Conservation (phyloP, 2,113 vertebrate species). For the Salminus brasiliensis region DNA sequence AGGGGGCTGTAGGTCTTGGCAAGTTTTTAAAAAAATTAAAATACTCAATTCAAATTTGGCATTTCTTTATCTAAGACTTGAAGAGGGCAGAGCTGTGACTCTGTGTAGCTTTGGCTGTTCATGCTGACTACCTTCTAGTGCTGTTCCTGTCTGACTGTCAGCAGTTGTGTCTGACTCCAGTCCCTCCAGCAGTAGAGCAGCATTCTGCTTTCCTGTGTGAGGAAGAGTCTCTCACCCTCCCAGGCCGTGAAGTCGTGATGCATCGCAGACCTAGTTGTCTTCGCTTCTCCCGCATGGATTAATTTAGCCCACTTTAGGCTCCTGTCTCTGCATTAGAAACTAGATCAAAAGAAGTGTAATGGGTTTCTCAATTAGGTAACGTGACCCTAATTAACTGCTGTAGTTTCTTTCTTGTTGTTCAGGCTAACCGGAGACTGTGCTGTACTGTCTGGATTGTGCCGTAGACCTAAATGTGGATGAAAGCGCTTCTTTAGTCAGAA, state of each 20-base stretch:
- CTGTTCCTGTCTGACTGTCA: not conserved
- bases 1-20: too few relatives aligned
- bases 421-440: not conserved
- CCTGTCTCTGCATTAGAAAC: slow-evolving; percentile 52
- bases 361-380: slow-evolving; percentile 43
- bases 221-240: not conserved
- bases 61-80: too few relatives aligned
- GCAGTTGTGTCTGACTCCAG: not conserved
- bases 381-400: slow-evolving; percentile 57
- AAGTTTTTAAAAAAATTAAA: too few relatives aligned
- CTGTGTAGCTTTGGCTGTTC: too few relatives aligned
- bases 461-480: not conserved
- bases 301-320: slow-evolving; percentile 51
- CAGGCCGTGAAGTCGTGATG: slow-evolving; percentile 15
- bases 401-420: slow-evolving; percentile 20
- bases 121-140: not conserved
- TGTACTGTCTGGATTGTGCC: not conserved
- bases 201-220: not conserved
- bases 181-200: not conserved
- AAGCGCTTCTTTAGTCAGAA: not conserved
- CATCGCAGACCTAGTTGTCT: slow-evolving; percentile 26
- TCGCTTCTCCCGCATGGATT: slow-evolving; percentile 56
- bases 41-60: too few relatives aligned
- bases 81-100: too few relatives aligned
- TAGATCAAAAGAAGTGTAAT: slow-evolving; percentile 63